A percentile compares a stretch with the other conserved stretches of the same genome.
Conservation (phyloP, 2,888 invertebrate species). For the Nemoura dubitans region DNA sequence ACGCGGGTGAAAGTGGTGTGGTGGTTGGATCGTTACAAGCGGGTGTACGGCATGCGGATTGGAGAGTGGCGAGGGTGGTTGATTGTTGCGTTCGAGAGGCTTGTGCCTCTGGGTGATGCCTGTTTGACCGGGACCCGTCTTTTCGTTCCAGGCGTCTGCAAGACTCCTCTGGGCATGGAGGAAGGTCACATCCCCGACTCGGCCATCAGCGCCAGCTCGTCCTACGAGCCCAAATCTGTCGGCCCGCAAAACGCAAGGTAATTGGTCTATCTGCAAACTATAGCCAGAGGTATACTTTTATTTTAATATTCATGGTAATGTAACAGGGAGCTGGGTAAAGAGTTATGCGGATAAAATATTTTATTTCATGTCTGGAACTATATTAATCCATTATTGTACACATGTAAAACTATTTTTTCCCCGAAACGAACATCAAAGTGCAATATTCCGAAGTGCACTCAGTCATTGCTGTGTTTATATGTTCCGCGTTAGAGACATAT, state of each 20-base stretch:
- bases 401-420: not conserved
- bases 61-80: not conserved
- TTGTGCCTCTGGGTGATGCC: not conserved
- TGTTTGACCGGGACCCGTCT: too few relatives aligned
- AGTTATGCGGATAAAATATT: not conserved
- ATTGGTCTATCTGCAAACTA: slow-evolving; percentile 56
- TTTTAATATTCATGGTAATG: too few relatives aligned
- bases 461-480: not conserved
- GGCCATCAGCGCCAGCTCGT: slow-evolving; percentile 86
- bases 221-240: slow-evolving; percentile 85
- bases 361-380: slow-evolving; percentile 1
- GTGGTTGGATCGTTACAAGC: not conserved
- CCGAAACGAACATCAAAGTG: slow-evolving; percentile 3
- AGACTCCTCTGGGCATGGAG: slow-evolving; percentile 86
- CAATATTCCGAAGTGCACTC: slow-evolving; percentile 18
- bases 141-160: slow-evolving; percentile 69
- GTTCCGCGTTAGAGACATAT: not conserved
- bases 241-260: slow-evolving; percentile 90
- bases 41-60: not conserved
- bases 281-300: too few relatives aligned
- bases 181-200: slow-evolving; percentile 84
- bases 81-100: not conserved
- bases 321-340: not conserved
- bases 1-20: not conserved
- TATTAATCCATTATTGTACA: too few relatives aligned